phyloP scores from a whole-genome alignment of 2,888 invertebrate species.

The Drosophila multiciliata region DNA sequence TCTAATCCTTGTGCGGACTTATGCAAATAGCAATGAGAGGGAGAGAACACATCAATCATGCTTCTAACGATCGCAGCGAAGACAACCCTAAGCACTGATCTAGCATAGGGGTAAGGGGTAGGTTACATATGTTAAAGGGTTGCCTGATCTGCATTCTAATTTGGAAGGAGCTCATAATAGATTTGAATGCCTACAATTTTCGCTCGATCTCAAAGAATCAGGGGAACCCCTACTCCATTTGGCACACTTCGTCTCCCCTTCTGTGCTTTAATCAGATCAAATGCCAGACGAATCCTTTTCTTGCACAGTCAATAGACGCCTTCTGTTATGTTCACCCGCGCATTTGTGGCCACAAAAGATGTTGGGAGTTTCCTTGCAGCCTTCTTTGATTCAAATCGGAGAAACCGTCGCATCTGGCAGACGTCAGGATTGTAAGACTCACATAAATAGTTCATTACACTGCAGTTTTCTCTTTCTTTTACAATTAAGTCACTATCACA shows the following conservation, averaged over 20 bases:
- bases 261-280: constrained; percentile 38
- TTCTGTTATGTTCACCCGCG: constrained; percentile 51
- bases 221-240: background rate
- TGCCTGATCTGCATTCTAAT: constrained; percentile 68
- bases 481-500: constrained; percentile 56
- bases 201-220: constrained; percentile 45
- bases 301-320: constrained; percentile 40
- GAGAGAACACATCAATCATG: constrained; percentile 68
- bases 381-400: constrained; percentile 47
- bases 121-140: constrained; percentile 35
- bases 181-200: constrained; percentile 23
- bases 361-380: constrained; percentile 28
- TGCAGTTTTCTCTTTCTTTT: constrained; percentile 17
- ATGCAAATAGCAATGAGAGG: constrained; percentile 62
- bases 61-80: constrained; percentile 57
- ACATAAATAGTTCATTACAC: constrained; percentile 18
- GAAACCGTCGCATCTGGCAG: constrained; percentile 40
- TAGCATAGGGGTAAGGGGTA: constrained; percentile 7
- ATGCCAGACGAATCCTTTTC: constrained; percentile 55
- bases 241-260: constrained; percentile 18
- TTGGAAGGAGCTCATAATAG: constrained; percentile 34
- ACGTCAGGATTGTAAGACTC: constrained; percentile 22
- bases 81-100: constrained; percentile 21
- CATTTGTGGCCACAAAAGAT: constrained; percentile 65
- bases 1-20: constrained; percentile 58